A percentile compares a stretch with the other conserved stretches of the same genome.
Conservation (phyloP, 2,888 invertebrate genomes). For the Folsomia candida region DNA sequence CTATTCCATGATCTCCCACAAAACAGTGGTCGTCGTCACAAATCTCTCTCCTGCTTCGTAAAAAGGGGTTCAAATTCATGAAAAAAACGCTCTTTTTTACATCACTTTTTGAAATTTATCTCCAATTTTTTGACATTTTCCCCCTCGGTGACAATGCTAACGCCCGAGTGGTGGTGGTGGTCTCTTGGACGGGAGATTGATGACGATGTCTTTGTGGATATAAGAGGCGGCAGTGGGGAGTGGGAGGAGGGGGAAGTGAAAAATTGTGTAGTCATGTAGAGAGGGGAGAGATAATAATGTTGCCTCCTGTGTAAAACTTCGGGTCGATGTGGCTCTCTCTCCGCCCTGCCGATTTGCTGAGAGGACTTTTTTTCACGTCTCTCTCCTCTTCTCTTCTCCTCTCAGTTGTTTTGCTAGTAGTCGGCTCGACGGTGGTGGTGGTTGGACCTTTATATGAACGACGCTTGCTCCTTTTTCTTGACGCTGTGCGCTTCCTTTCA, state of each 20-base stretch:
- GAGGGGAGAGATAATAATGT: constrained; percentile 36
- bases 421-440: constrained; percentile 14
- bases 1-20: too few species aligned
- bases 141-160: neutral
- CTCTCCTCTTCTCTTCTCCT: too few species aligned
- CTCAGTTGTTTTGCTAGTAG: too few species aligned
- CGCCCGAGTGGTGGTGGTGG: neutral
- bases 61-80: too few species aligned
- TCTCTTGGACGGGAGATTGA: neutral
- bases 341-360: constrained; percentile 48
- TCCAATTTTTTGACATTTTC: neutral
- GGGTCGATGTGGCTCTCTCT: constrained; percentile 45
- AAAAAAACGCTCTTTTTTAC: too few species aligned
- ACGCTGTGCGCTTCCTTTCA: constrained; percentile 25
- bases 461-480: constrained; percentile 22
- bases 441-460: too few species aligned
- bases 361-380: constrained; percentile 31
- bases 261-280: constrained; percentile 19
- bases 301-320: constrained; percentile 19
- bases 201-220: neutral
- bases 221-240: neutral
- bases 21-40: too few species aligned
- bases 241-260: constrained; percentile 13
- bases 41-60: too few species aligned
- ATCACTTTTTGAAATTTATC: neutral